Evolutionary conservation across 2,888 invertebrate genomes (phyloP).

Genomic region (Macrosiphum euphorbiae): DNA sequence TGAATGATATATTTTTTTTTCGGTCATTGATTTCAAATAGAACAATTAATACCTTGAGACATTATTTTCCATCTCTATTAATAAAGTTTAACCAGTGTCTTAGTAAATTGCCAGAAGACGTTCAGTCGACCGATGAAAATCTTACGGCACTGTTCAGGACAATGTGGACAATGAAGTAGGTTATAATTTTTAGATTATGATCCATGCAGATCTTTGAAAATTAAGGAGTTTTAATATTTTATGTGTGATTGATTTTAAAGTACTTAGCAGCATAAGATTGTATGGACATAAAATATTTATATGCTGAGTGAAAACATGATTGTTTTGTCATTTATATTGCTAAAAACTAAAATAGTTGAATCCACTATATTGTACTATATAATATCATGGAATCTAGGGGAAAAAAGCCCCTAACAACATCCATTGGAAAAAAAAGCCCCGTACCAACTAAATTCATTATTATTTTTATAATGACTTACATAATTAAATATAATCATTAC

Average conservation of each 20-base stretch:
- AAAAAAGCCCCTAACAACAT: too few relatives aligned
- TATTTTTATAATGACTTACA: too few relatives aligned
- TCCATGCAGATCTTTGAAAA: not conserved
- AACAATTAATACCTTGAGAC: not conserved
- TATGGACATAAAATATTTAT: not conserved
- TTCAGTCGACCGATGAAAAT: not conserved
- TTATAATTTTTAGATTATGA: not conserved
- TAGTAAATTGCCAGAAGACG: not conserved
- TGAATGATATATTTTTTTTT: not conserved
- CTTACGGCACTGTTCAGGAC: not conserved
- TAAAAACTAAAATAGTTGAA: not conserved
- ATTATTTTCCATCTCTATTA: not conserved
- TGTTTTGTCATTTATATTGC: not conserved
- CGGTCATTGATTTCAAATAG: not conserved
- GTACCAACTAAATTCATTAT: too few relatives aligned
- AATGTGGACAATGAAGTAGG: conserved; percentile 30
- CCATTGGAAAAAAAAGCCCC: too few relatives aligned
- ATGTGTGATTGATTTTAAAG: not conserved
- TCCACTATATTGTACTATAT: not conserved
- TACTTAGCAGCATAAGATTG: not conserved
- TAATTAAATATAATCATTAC: too few relatives aligned
- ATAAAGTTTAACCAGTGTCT: not conserved
- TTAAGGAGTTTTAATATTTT: not conserved
- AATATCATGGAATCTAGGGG: not conserved
- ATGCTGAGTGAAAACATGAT: not conserved